A percentile compares a stretch with the other conserved stretches of the same genome.
Evolutionary conservation across 2,888 invertebrate genomes (phyloP).

Genomic region (Apomyelois bistriatella): DNA sequence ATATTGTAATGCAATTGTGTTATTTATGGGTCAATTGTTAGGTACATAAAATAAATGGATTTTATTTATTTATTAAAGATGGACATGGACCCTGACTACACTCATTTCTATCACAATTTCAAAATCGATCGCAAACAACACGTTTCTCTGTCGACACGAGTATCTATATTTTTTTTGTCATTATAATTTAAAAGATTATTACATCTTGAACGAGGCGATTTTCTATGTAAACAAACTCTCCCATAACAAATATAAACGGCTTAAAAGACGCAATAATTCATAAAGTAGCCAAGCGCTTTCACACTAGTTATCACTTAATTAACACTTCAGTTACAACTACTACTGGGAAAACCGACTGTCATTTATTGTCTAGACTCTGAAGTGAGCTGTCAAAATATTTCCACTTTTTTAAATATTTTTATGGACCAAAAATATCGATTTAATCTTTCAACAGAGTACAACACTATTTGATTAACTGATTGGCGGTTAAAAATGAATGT

Average conservation of each 20-base stretch:
- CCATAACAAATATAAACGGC: not conserved
- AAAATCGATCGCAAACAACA: no score
- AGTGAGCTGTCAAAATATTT: not conserved
- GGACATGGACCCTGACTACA: no score
- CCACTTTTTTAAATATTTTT: not conserved
- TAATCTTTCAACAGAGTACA: not conserved
- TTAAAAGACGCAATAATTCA: constrained; percentile 1
- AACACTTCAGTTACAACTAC: constrained; percentile 15
- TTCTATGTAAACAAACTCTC: constrained; percentile 3
- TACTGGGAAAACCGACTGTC: not conserved
- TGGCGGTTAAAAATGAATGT: constrained; percentile 20
- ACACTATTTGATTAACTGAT: not conserved
- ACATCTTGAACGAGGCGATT: not conserved
- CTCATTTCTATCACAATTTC: no score
- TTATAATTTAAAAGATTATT: no score
- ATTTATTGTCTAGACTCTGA: constrained; percentile 3
- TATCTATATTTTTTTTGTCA: no score
- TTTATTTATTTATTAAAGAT: no score
- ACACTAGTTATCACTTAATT: constrained; percentile 30
- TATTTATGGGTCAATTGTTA: no score
- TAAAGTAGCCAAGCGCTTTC: constrained; percentile 27
- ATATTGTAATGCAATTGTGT: no score
- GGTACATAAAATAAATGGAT: no score
- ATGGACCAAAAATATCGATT: not conserved
- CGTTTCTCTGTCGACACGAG: no score